These are phyloP conservation scores for Atherinomorus stipes DNA, from an alignment of 2,113 vertebrate genomes.

Conservation along the genomic window DNA sequence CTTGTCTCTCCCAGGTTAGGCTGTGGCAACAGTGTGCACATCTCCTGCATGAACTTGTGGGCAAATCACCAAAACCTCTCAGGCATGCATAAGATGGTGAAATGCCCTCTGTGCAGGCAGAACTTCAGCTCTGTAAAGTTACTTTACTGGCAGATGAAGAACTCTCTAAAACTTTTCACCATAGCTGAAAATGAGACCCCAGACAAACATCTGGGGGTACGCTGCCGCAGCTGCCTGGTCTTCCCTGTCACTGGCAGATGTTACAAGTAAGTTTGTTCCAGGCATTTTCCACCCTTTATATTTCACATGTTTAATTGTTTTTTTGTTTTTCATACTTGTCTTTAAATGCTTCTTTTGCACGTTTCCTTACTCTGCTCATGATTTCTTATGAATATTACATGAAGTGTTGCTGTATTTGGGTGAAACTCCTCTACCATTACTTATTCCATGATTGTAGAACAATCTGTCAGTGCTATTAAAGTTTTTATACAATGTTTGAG, in stretches of 20 bases:
- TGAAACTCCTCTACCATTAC: too few relatives aligned
- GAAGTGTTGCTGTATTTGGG: too few relatives aligned
- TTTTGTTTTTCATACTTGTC: too few relatives aligned
- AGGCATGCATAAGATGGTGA: conserved; percentile 61
- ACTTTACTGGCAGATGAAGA: conserved; percentile 79
- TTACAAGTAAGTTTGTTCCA: conserved; percentile 79
- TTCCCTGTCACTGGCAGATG: conserved; percentile 75
- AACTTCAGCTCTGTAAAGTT: conserved; percentile 70
- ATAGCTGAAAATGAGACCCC: conserved; percentile 74
- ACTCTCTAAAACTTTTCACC: conserved; percentile 69
- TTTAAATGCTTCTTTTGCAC: too few relatives aligned
- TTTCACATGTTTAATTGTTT: too few relatives aligned
- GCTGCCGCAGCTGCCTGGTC: conserved; percentile 74
- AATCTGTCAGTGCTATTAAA: too few relatives aligned
- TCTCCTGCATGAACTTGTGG: conserved; percentile 83
- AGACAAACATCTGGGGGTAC: conserved; percentile 81
- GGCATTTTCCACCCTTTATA: too few relatives aligned
- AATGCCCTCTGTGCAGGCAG: conserved; percentile 82
- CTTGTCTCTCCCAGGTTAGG: conserved; percentile 71
- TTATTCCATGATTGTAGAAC: too few relatives aligned
- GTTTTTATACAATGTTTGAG: too few relatives aligned
- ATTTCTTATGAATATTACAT: too few relatives aligned
- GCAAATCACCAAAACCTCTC: conserved; percentile 66
- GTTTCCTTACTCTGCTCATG: too few relatives aligned
- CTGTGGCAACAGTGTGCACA: conserved; percentile 82